Evolutionary conservation across 1,140 invertebrate genomes (phyloP), one percentile per base, ranked within the genome.

Genomic region (Aphaenogaster floridana): DNA sequence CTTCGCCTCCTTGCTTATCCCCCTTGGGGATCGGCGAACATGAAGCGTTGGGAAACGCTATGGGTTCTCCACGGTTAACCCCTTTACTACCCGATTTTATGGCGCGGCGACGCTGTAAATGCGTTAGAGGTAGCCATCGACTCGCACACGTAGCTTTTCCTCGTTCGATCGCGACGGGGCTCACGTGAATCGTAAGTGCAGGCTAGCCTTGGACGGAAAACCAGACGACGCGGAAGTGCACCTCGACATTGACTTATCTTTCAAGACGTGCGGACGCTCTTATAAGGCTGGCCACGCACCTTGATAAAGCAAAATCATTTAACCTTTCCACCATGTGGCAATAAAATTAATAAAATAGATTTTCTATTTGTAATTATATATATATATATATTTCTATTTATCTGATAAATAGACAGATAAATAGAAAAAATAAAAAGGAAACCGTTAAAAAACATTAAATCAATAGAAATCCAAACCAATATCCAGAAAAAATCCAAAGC

Each of bases 41-140:
- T 85, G 66, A 48, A 52, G 54, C 89, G 76, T 28, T 81, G 61
- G 86, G 63, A 90, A 85, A 63, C 57, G 89, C 78, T 80, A 87
- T 59, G 54, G 50, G 61, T 59, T 64, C 54, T 59, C n/a, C 64
- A 9, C 74, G 68, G 79, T 90, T 90, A 90, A 90, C 89, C 89
- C 68, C 89, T 90, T 90, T 87, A 76, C 71, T 69, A 64, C 77
- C 48, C 74, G 59, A 86, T 90, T 90, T 90, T 90, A 90, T 76
- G 72, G 52, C 45, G 42, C n/a, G 48, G 72, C 52, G 74, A 87
- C 71, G 88, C 66, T 87, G 88, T 89, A 90, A 90, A 90, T 87
- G 89, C 84, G 78, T 89, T 87, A 90, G 86, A 50, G 54, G 76
- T 64, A n/a, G 52, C 86, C 52, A 52, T 66, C 63, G 78, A 76